Percentiles rank a stretch among this genome's conserved stretches.
These are phyloP conservation scores for Rhinella marina DNA, from an alignment of 2,797 vertebrate genomes.

Conservation along the genomic window DNA sequence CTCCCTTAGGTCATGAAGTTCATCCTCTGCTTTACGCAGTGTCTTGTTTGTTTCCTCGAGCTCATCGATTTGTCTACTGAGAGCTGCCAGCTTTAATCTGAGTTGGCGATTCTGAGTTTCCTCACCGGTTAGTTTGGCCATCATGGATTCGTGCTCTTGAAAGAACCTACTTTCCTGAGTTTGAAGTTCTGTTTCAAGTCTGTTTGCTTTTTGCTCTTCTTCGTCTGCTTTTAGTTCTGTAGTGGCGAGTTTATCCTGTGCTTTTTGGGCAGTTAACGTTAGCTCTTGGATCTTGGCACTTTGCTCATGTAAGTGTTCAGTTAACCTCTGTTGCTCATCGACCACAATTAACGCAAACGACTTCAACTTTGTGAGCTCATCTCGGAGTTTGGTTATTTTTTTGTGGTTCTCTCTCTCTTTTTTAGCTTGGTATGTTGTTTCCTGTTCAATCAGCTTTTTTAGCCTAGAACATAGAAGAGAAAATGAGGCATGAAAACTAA, in stretches of 20 bases:
- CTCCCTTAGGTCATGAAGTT: slow-evolving; percentile 90
- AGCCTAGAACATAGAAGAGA: slow-evolving; percentile 77
- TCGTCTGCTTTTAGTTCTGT: slow-evolving; percentile 82
- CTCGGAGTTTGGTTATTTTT: slow-evolving; percentile 83
- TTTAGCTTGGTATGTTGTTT: slow-evolving; percentile 84
- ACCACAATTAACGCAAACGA: slow-evolving; percentile 95
- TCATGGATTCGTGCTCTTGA: slow-evolving; percentile 87
- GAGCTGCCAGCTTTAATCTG: slow-evolving; percentile 85
- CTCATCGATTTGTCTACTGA: slow-evolving; percentile 91
- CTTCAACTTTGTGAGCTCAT: slow-evolving; percentile 93
- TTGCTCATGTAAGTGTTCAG: slow-evolving; percentile 85
- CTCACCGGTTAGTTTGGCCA: slow-evolving; percentile 89
- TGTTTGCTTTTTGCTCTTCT: slow-evolving; percentile 84
- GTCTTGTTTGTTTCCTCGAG: slow-evolving; percentile 93
- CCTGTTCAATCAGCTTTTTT: slow-evolving; percentile 91
- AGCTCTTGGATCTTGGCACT: slow-evolving; percentile 85
- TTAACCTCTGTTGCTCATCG: slow-evolving; percentile 92
- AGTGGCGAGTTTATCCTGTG: slow-evolving; percentile 82
- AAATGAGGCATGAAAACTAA: background rate
- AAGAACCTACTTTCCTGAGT: slow-evolving; percentile 77
- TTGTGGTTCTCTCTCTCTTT: slow-evolving; percentile 87
- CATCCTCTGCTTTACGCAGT: slow-evolving; percentile 88
- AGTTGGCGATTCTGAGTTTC: slow-evolving; percentile 92
- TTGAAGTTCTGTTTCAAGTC: slow-evolving; percentile 83
- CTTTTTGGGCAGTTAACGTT: slow-evolving; percentile 76